A percentile compares a stretch with the other conserved stretches of the same genome.
Evolutionary conservation across 2,797 vertebrate genomes (phyloP).

Genomic region (Chaenodraco wilsoni): DNA sequence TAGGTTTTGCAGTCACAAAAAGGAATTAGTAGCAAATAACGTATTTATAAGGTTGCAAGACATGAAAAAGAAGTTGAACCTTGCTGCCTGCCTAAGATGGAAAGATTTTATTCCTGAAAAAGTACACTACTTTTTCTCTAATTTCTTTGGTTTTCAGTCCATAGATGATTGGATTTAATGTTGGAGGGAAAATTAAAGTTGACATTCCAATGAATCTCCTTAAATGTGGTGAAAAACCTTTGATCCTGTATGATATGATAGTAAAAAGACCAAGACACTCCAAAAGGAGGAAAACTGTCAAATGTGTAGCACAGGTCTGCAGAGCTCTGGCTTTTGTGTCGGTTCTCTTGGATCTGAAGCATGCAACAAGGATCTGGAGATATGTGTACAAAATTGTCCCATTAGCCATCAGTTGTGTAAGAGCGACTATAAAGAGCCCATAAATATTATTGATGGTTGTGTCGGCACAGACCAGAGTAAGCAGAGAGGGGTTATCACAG

Average conservation of each 20-base stretch:
- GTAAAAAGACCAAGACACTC: conserved; percentile 82
- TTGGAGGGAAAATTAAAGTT: conserved; percentile 71
- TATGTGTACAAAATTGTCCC: conserved; percentile 77
- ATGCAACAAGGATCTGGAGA: conserved; percentile 76
- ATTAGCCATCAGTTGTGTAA: conserved; percentile 65
- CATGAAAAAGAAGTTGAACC: neutral
- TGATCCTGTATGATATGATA: conserved; percentile 74
- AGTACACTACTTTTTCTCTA: conserved; percentile 63
- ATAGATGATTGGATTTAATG: conserved; percentile 79
- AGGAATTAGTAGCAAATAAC: neutral
- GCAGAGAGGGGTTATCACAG: conserved; percentile 79
- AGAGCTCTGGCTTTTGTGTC: conserved; percentile 81
- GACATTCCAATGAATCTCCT: conserved; percentile 65
- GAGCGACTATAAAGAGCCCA: conserved; percentile 51
- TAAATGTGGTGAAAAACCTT: conserved; percentile 46
- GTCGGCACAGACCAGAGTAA: conserved; percentile 76
- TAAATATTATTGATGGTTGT: conserved; percentile 83
- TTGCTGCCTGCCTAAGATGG: neutral
- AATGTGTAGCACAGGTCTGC: conserved; percentile 82
- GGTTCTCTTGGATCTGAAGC: conserved; percentile 71
- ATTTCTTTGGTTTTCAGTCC: conserved; percentile 79
- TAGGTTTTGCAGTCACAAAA: neutral
- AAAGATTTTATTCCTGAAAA: conserved; percentile 43
- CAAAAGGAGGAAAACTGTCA: conserved; percentile 75
- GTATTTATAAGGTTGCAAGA: neutral